Evolutionary conservation across 2,888 invertebrate species (phyloP).

Genomic region (Archips xylosteana): DNA sequence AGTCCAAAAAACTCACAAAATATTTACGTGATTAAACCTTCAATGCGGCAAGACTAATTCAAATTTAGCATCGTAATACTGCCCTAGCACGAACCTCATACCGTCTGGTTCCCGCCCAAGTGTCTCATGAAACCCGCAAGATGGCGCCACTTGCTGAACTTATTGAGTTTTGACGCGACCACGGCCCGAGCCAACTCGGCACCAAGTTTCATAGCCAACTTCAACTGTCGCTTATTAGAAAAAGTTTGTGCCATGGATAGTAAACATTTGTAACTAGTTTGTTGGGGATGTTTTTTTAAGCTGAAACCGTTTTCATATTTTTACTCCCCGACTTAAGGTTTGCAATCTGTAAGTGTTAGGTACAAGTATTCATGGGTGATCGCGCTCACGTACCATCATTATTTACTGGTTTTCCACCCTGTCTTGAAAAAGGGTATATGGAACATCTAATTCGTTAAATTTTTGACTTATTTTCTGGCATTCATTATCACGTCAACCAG

Average conservation of each 20-base stretch:
- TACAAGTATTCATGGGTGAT: no score
- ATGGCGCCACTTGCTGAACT: constrained; percentile 45
- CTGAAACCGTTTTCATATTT: not conserved
- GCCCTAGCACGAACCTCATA: not conserved
- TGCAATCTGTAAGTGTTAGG: no score
- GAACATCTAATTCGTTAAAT: no score
- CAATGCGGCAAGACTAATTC: not conserved
- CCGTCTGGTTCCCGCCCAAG: constrained; percentile 15
- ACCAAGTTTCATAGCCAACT: constrained; percentile 43
- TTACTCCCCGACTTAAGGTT: no score
- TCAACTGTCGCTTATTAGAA: constrained; percentile 46
- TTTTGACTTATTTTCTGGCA: no score
- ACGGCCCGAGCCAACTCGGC: constrained; percentile 36
- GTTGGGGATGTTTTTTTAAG: not conserved
- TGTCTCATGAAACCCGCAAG: constrained; percentile 37
- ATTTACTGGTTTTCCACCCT: no score
- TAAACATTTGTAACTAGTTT: constrained; percentile 16
- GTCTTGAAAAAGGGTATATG: no score
- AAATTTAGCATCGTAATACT: not conserved
- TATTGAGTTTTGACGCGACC: constrained; percentile 47
- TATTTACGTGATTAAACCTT: no score
- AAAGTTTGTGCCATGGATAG: constrained; percentile 43
- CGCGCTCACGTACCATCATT: no score
- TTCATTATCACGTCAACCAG: no score
- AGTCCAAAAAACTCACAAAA: no score